Conservation (phyloP, 2,797 vertebrate species). For the Diplodus puntazzo region DNA sequence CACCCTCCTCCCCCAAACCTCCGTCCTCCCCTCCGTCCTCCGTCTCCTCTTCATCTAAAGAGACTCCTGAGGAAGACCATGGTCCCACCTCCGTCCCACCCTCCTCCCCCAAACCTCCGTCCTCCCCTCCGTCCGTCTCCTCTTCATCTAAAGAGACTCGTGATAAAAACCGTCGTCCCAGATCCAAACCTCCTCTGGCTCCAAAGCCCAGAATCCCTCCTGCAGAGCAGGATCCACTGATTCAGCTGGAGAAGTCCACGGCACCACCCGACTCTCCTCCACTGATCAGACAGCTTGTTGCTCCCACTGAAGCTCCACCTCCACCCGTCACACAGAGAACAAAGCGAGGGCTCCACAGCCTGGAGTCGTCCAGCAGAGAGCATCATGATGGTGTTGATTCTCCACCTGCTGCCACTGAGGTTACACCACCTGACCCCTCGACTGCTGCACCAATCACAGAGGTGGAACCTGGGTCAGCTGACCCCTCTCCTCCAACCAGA, state of each 20-base stretch:
- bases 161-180: background rate
- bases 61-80: conserved; percentile 5
- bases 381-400: conserved; percentile 7
- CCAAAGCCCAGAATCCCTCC: conserved; percentile 57
- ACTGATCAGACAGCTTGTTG: conserved; percentile 21
- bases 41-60: background rate
- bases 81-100: conserved; percentile 21
- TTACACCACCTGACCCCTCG: background rate
- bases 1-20: conserved; percentile 52
- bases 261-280: conserved; percentile 27
- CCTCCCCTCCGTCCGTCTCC: background rate
- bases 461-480: conserved; percentile 14
- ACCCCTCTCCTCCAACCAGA: conserved; percentile 3
- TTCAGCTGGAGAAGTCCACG: background rate
- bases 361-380: background rate
- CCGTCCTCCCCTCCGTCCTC: background rate
- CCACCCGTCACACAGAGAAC: background rate
- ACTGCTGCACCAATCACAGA: conserved; percentile 32
- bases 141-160: background rate
- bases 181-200: conserved; percentile 50
- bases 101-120: conserved; percentile 9
- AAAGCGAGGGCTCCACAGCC: background rate
- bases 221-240: background rate
- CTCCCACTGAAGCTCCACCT: conserved; percentile 33
- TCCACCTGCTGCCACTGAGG: background rate